Evolutionary conservation across 2,888 invertebrate genomes (phyloP), one percentile per base, ranked within the genome.

Genomic region (Octodonta nipae): DNA sequence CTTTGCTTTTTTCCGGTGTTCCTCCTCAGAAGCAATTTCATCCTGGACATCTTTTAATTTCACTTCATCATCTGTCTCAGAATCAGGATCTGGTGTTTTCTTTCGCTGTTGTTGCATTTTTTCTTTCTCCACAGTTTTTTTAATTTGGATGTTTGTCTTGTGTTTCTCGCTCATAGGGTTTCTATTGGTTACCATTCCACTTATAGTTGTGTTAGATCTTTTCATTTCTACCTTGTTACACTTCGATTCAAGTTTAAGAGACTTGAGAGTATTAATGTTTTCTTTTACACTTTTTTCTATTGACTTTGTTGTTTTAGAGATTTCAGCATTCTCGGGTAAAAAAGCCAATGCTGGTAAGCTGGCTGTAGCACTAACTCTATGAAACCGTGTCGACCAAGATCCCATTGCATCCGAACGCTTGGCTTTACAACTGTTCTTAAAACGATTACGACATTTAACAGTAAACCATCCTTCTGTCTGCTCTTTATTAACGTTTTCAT

Each of bases 391-490:
- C 0, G 77, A 66, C 79, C 79, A 79, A 42, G 56, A 53, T 12
- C 58, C 35, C 3, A 51, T 51, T 45, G 67, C 64, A 41, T 66
- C 67, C 1, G 68, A 58, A 45, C 63, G 64, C 35, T 43, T 37
- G 6, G 43, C 26, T 15, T 70, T 69, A 47, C 67, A 66, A 8
- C 66, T 63, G 44, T 67, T 62, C 41, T 58, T 71, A 26, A 71
- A 59, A 14, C 84, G 67, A 2, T 15, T 8, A 22, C 79, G 70
- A 28, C 80, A 78, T 49, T 85, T 79, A 0, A 92, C 92, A 0
- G 85, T 91, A 41, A 88, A 71, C 92, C 91, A 92, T 1, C 91
- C 92, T 44, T 84, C 84, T 24, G 54, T 36, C n/a, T 46, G 40
- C 28, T 49, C 49, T 20, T 40, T 50, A 37, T 67, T 67, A 7